Base-by-base conservation (phyloP, 2,888 invertebrate species). In the Linnaemya vulpina region DNA sequence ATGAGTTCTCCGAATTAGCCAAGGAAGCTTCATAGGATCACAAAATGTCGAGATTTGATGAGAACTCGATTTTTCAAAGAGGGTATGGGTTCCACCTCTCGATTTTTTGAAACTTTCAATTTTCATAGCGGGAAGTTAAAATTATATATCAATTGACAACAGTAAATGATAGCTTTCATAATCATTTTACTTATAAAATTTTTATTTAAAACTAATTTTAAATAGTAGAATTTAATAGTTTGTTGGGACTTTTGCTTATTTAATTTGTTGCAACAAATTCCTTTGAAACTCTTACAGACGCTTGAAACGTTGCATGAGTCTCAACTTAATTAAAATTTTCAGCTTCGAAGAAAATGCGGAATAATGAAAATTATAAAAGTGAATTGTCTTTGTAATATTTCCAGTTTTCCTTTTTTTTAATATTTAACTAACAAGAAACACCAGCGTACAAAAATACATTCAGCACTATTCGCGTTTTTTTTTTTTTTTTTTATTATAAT, bases 351-450 rank as follows among this genome's bases (percentile, higher is more conserved):
- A 35, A n/a, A 43, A 53, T 15, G 53, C 51, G 17, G 4, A 20
- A 63, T 3, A 75, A 53, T 51, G 22, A 20, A 46, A 20, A 62
- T 35, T 11, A 38, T 58, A 11, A 55, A 20, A 3, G 1, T 40
- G 17, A 38, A 63, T 67, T 58, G 38, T 79, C 49, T 79, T 58
- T 25, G 8, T 51, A 51, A 51, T 58, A 40, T 60, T 30, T 49
- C 60, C 40, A 35, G 43, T 68, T 62, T 75, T n/a, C 30, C 60
- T 38, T n/a, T 40, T 67, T 38, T 60, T 51, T 62, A 40, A 43
- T 63, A 17, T 40, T 60, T 35, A 60, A 60, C 60, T 67, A 68
- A 68, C 68, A 68, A 62, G 60, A 80, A 60, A 58, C 30, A 46
- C 20, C 13, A 9, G 46, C n/a, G 60, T 11, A 70, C 13, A 60